Evolutionary conservation across 2,888 invertebrate genomes (phyloP).

Genomic region (Anorthoa munda): DNA sequence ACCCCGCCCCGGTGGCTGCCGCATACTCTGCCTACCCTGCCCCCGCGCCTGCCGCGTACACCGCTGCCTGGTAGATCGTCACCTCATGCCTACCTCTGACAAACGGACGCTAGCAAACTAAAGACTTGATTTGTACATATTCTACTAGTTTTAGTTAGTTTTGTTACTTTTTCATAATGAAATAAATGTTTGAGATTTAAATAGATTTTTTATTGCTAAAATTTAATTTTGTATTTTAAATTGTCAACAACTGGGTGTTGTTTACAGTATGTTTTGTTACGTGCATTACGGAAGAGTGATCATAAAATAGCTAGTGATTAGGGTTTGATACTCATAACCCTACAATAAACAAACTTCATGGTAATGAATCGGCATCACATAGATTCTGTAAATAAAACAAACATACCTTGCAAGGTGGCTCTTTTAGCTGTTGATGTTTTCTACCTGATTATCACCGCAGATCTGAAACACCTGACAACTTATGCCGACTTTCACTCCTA

Average conservation of each 20-base stretch:
- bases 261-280: neutral
- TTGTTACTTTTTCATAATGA: conserved; percentile 70
- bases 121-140: conserved; percentile 84
- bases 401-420: too few relatives aligned
- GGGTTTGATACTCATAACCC: too few relatives aligned
- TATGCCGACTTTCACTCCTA: too few relatives aligned
- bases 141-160: conserved; percentile 69
- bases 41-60: conserved; percentile 50
- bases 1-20: conserved; percentile 59
- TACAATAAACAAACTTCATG: too few relatives aligned
- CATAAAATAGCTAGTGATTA: too few relatives aligned
- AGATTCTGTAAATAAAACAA: too few relatives aligned
- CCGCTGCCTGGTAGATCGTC: conserved; percentile 21
- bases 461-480: too few relatives aligned
- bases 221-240: too few relatives aligned
- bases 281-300: neutral
- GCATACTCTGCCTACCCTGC: conserved; percentile 65
- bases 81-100: neutral
- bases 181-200: conserved; percentile 61
- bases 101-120: conserved; percentile 79
- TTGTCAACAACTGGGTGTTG: too few relatives aligned
- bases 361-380: too few relatives aligned
- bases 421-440: too few relatives aligned
- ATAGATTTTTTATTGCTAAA: neutral
- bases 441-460: too few relatives aligned